Evolutionary conservation across 2,797 vertebrate species (phyloP), one percentile per base, ranked within the genome.

Genomic region (Hoplostethus mediterraneus): DNA sequence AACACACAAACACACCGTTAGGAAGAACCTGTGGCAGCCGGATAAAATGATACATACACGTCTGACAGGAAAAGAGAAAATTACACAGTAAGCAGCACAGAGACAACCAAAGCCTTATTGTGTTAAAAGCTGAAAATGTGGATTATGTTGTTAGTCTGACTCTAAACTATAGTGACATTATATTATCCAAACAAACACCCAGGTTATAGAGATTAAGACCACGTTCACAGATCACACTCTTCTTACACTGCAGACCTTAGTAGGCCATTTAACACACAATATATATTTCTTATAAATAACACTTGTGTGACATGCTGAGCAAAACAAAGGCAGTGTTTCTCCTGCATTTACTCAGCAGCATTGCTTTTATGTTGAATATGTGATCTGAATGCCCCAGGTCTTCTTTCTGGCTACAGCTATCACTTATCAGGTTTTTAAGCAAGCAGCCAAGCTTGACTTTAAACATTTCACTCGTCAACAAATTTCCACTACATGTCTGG

Each of bases 221-320:
- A 7, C 11, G 53, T 70, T 71, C 83, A 62, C 31, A 69, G 64
- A 74, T 57, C 63, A 55, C 44, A 28, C 36, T n/a, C 30, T 6
- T 54, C 63, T 51, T 13, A 68, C 66, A 49, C 48, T 47, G 77
- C 78, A 81, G 47, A 33, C 12, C 62, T 68, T 59, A 56, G 55
- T 16, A 52, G 14, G 47, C 72, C 63, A 67, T 61, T 21, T 30
- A 80, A 84, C 57, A 83, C 76, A 87, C 78, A 75, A 76, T 82
- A 73, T 67, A 62, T 56, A 67, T 56, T 49, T 80, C 82, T 21
- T 21, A 88, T 84, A 75, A 77, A 86, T 86, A 87, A 83, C 33
- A 54, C 64, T n/a, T 54, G 14, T 36, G 72, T 30, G 33, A 87
- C 77, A 31, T 84, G 90, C 90, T 85, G 85, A 90, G 78, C 73